Base-by-base conservation (phyloP, 2,797 vertebrate species). In the Champsocephalus gunnari region DNA sequence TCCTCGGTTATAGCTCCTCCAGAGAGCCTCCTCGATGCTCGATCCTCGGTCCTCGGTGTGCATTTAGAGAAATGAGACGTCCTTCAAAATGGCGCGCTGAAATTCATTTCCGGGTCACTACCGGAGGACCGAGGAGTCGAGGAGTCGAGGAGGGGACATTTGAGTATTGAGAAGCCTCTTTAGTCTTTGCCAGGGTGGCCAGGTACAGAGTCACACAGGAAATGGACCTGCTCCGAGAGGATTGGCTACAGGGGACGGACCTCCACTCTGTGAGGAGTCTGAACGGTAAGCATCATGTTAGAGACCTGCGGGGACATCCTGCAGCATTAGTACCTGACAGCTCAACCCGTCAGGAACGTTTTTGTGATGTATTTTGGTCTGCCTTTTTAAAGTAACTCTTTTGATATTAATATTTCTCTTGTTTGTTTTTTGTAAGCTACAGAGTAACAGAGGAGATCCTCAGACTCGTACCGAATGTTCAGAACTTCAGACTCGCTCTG, bases 391-490 rank as follows among this genome's bases (percentile, higher is more conserved):
- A 7, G 21, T 38, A 7, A 14, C 28, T 55, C 2, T 57, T 19
- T 66, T n/a, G 13, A 3, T 13, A 19, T 45, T 28, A 2, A 59
- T 50, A 9, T 3, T 65, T 28, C 66, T 21, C 10, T 61, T 12
- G 4, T 49, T n/a, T 57, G 8, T 44, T 43, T 66, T 48, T 65
- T 32, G 72, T 74, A 97, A 97, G 96, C 93, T 97, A 95, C 93
- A 94, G 96, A 90, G 96, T 97, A 77, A 96, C 96, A 43, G 96
- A 97, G 94, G 96, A 97, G 93, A 98, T 97, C 93, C 94, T 97
- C 80, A 94, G 96, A 85, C 93, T 96, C 89, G 96, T 97, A 92
- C 96, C 96, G 82, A 96, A 96, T 86, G 94, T 97, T 75, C 91
- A 95, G 77, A 97, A 96, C 93, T 98, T 98, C 94, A 95, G 96